Conservation (phyloP, 53 echinoderm and acorn worm species). For the Holothuria leucospilota region DNA sequence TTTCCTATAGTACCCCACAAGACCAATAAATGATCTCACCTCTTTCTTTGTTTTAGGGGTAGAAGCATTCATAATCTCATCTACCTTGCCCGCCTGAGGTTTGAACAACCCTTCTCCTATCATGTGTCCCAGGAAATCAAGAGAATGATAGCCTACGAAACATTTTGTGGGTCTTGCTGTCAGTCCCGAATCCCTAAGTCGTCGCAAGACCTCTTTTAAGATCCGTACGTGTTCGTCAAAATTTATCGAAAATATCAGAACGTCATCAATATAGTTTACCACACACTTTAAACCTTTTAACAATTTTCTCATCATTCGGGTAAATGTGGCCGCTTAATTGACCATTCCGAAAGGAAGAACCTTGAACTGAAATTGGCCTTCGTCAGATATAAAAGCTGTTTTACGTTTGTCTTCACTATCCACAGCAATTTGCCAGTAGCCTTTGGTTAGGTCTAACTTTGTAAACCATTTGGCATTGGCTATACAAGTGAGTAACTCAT, state of each 20-base stretch:
- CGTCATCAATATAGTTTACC: conserved; percentile 67
- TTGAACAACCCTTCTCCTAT: conserved; percentile 52
- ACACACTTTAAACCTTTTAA: conserved; percentile 46
- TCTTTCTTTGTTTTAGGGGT: conserved; percentile 54
- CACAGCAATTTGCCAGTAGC: conserved; percentile 77
- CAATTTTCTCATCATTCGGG: conserved; percentile 60
- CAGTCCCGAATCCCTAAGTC: conserved; percentile 48
- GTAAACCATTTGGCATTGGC: conserved; percentile 40
- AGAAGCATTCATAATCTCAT: conserved; percentile 28
- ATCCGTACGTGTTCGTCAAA: conserved; percentile 53
- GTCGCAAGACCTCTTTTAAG: conserved; percentile 19
- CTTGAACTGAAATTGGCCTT: conserved; percentile 57
- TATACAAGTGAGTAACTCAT: conserved; percentile 31
- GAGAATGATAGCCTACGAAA: conserved; percentile 49
- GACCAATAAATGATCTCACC: conserved; percentile 55
- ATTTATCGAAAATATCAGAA: conserved; percentile 54
- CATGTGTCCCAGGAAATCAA: conserved; percentile 63
- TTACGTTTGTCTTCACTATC: conserved; percentile 39
- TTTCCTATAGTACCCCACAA: too few relatives aligned
- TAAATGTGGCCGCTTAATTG: conserved; percentile 59
- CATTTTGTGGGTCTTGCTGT: conserved; percentile 70
- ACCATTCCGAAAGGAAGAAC: conserved; percentile 70
- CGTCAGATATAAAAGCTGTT: conserved; percentile 59
- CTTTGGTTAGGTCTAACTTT: conserved; percentile 64
- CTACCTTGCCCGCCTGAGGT: conserved; percentile 55